These are phyloP conservation scores for Oreochromis aureus DNA, from an alignment of 2,113 vertebrate genomes.

Conservation along the genomic window DNA sequence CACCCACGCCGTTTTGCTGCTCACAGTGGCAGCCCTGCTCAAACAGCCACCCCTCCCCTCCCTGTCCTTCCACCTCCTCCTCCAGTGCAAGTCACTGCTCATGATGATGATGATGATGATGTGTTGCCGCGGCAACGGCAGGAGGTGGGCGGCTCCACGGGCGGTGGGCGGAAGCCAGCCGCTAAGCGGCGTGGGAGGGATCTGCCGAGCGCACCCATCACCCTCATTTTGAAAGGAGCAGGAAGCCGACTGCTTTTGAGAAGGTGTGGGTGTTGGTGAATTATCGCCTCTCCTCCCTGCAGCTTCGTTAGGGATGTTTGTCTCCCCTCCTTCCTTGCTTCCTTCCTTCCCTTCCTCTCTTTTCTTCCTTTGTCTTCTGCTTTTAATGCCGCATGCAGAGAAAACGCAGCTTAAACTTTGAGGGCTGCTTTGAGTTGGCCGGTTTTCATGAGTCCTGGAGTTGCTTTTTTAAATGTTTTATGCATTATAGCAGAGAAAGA, in stretches of 20 bases:
- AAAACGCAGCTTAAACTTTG: conserved; percentile 1
- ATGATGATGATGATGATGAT: conserved; percentile 60
- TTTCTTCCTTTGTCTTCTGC: conserved; percentile 22
- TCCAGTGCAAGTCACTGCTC: conserved; percentile 59
- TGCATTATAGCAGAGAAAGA: background rate
- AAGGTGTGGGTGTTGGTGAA: conserved; percentile 64
- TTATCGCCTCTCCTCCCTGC: conserved; percentile 64
- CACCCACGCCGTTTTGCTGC: conserved; percentile 45
- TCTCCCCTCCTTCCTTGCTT: conserved; percentile 34
- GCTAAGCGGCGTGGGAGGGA: conserved; percentile 68
- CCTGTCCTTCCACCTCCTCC: conserved; percentile 41
- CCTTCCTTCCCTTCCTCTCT: conserved; percentile 32
- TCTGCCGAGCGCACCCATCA: conserved; percentile 62
- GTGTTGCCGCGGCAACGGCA: conserved; percentile 65
- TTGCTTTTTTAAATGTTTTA: background rate
- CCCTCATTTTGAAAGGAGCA: conserved; percentile 63
- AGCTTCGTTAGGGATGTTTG: conserved; percentile 56
- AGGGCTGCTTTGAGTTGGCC: background rate
- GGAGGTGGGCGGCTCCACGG: conserved; percentile 66
- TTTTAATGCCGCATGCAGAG: background rate
- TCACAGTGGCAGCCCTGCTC: conserved; percentile 55
- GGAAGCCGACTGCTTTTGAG: conserved; percentile 63
- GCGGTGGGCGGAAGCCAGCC: conserved; percentile 70
- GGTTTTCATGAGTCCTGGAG: background rate
- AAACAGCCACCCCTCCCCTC: conserved; percentile 3